These are phyloP conservation scores for Eulemur macaco DNA, from an alignment of 2,113 vertebrate species.

Conservation along the genomic window DNA sequence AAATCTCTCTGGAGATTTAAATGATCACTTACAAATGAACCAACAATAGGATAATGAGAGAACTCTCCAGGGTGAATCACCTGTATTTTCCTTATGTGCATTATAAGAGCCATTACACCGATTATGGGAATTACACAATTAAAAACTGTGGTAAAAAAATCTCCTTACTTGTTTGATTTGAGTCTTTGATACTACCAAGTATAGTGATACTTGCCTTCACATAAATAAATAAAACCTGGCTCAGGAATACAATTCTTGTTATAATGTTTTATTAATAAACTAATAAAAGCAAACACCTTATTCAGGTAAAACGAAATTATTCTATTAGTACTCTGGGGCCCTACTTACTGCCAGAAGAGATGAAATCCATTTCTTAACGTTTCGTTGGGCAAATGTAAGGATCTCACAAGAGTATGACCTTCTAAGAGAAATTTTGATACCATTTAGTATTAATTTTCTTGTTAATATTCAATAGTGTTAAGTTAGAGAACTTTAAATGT, in stretches of 20 bases:
- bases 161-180: not conserved
- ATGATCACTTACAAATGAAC: not conserved
- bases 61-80: not conserved
- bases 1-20: not conserved
- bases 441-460: not conserved
- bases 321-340: not conserved
- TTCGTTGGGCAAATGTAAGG: not conserved
- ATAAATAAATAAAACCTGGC: not conserved
- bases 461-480: not conserved
- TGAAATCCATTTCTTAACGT: not conserved
- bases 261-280: not conserved
- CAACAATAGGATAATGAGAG: not conserved
- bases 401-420: not conserved
- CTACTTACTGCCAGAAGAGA: not conserved
- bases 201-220: not conserved
- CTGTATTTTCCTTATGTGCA: not conserved
- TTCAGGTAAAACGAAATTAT: not conserved
- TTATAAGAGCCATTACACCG: not conserved
- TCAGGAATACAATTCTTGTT: not conserved
- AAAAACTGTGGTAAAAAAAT: not conserved
- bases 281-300: not conserved
- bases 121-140: not conserved
- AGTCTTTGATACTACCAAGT: not conserved
- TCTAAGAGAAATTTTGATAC: not conserved
- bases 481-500: not conserved